A percentile compares a stretch with the other conserved stretches of the same genome.
Evolutionary conservation across 2,113 vertebrate genomes (phyloP).

Genomic region (Lepisosteus osseus): DNA sequence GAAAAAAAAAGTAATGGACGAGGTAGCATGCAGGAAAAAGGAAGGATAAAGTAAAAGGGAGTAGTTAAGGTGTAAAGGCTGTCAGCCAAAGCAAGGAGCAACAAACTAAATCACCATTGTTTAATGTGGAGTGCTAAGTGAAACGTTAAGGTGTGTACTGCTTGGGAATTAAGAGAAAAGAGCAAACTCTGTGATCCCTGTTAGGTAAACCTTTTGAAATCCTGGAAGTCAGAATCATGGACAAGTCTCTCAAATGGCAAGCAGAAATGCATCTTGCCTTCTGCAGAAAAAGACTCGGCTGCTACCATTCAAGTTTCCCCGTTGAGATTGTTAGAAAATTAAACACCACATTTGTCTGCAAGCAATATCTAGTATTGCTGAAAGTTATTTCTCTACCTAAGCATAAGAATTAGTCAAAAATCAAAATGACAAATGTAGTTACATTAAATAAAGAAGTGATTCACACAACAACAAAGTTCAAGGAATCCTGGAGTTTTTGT

Average conservation of each 20-base stretch:
- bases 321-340: neutral
- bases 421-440: neutral
- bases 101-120: constrained; percentile 2
- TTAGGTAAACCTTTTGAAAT: neutral
- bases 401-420: neutral
- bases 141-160: neutral
- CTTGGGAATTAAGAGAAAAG: neutral
- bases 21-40: constrained; percentile 51
- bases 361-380: neutral
- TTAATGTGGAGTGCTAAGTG: neutral
- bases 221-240: neutral
- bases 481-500: constrained; percentile 31
- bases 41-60: constrained; percentile 55
- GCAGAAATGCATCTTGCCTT: neutral
- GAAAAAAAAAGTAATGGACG: constrained; percentile 30
- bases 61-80: constrained; percentile 19
- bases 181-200: neutral
- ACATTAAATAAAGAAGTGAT: neutral
- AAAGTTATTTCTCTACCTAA: constrained; percentile 2
- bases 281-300: neutral
- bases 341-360: neutral
- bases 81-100: constrained; percentile 26
- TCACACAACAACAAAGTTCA: constrained; percentile 1
- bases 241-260: neutral
- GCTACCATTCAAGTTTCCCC: neutral